A percentile compares a stretch with the other conserved stretches of the same genome.
These are phyloP conservation scores for Pelagia noctiluca DNA, from an alignment of 30 jellyfish, hydroid and myxozoan genomes.

Conservation along the genomic window DNA sequence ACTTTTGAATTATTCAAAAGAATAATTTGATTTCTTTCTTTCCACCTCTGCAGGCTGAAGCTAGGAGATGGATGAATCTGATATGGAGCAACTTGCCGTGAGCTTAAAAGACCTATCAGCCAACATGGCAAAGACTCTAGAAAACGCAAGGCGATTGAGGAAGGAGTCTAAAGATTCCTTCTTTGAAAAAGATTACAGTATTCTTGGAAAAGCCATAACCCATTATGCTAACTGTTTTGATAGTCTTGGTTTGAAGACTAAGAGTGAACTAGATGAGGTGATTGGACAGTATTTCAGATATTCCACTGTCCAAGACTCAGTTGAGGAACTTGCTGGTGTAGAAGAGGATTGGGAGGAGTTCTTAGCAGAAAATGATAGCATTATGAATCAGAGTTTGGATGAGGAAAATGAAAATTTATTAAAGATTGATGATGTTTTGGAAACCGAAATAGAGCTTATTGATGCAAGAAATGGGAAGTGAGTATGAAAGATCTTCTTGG, in stretches of 20 bases:
- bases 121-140: constrained; percentile 18
- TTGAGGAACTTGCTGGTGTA: constrained; percentile 26
- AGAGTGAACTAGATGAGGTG: constrained; percentile 22
- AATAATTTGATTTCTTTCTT: no score
- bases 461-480: constrained; percentile 61
- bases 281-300: constrained; percentile 5
- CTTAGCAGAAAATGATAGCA: constrained; percentile 26
- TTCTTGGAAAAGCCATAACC: constrained; percentile 47
- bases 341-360: constrained; percentile 69
- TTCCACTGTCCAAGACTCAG: constrained; percentile 26
- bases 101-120: neutral
- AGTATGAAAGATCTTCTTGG: no score
- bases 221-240: constrained; percentile 63
- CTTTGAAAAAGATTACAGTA: constrained; percentile 3
- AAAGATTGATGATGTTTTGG: constrained; percentile 24
- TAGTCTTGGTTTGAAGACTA: constrained; percentile 35
- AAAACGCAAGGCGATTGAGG: constrained; percentile 30
- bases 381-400: constrained; percentile 13
- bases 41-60: no score
- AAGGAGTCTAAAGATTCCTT: constrained; percentile 5
- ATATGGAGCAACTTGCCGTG: constrained; percentile 26
- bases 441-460: constrained; percentile 14
- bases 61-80: no score
- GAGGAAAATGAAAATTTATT: neutral
- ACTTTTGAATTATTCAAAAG: no score